Base-by-base conservation (phyloP, 92 coral and sea anemone species). In the Porites evermanni region DNA sequence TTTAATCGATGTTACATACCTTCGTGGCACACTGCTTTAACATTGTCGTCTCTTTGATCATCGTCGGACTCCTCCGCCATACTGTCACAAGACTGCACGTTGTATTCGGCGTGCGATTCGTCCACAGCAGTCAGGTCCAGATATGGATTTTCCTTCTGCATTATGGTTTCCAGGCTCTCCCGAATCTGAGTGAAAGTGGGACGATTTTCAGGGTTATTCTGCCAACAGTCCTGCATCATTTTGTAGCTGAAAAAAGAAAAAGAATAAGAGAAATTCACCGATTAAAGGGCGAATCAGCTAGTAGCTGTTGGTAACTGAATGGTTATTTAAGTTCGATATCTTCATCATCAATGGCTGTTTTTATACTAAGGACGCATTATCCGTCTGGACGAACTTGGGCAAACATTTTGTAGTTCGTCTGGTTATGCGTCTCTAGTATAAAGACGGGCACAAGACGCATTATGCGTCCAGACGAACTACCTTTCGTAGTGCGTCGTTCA, bases 41-140 rank as follows among this genome's bases (percentile, higher is more conserved):
- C 9, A 58, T 58, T 53, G 18, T 63, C 47, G 10, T 14, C 19
- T 4, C 8, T 44, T 5, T 12, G 19, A 5, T 72, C 71, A 24
- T 64, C 80, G 14, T 26, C 14, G 12, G 87, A 83, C 79, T 83
- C 87, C 44, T 83, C 87, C 73, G 17, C 26, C 7, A 64, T 8
- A 53, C 98, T 94, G 87, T 92, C 81, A 77, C 90, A 94, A 26
- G 98, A 94, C 72, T 94, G 95, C 51, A 85, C 98, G 56, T 85
- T 86, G 77, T 94, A 94, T 73, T 88, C 92, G 50, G 67, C 89
- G 5, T 83, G 75, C 79, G 94, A 50, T 65, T 92, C 98, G 76
- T 94, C 98, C 78, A 87, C 74, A 32, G 88, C 88, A 76, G 86
- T 86, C 21, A 93, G 91, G 74, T 94, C 94, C 47, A 94, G 77